A percentile compares a stretch with the other conserved stretches of the same genome.
Conservation (phyloP, 1,140 invertebrate genomes). For the Drosophila saltans region DNA sequence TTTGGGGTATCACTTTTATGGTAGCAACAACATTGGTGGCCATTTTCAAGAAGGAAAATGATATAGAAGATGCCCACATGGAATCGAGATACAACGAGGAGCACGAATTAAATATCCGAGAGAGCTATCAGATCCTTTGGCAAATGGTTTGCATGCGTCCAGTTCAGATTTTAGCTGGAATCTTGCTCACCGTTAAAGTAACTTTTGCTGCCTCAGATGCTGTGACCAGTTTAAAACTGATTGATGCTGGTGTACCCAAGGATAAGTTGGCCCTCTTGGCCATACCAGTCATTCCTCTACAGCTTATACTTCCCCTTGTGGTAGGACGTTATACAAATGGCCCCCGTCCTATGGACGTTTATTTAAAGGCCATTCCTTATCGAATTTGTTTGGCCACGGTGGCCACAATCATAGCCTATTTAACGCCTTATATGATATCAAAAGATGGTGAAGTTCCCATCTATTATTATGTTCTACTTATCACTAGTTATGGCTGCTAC, state of each 20-base stretch:
- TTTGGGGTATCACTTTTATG: conserved; percentile 97
- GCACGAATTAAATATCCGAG: conserved; percentile 86
- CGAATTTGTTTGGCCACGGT: conserved; percentile 93
- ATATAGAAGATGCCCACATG: conserved; percentile 81
- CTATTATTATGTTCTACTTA: conserved; percentile 91
- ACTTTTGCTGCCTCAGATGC: conserved; percentile 98
- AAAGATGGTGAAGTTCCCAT: conserved; percentile 87
- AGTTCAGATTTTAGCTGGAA: conserved; percentile 90
- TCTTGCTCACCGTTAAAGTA: conserved; percentile 96
- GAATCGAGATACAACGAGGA: conserved; percentile 83
- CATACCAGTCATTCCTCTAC: conserved; percentile 96
- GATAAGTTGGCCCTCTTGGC: conserved; percentile 96
- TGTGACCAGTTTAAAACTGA: conserved; percentile 96
- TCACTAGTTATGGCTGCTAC: conserved; percentile 93
- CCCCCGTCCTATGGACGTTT: conserved; percentile 93
- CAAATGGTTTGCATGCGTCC: conserved; percentile 93
- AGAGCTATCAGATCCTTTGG: conserved; percentile 93
- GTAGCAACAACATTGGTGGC: conserved; percentile 95
- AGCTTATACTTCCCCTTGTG: conserved; percentile 95
- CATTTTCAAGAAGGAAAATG: conserved; percentile 94
- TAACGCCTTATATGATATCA: conserved; percentile 90
- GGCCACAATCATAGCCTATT: conserved; percentile 92
- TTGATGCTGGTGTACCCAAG: conserved; percentile 97
- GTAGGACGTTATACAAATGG: conserved; percentile 95
- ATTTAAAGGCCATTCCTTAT: conserved; percentile 94